Conservation (phyloP, 2,113 vertebrate genomes). For the Eudyptes chrysolophus region DNA sequence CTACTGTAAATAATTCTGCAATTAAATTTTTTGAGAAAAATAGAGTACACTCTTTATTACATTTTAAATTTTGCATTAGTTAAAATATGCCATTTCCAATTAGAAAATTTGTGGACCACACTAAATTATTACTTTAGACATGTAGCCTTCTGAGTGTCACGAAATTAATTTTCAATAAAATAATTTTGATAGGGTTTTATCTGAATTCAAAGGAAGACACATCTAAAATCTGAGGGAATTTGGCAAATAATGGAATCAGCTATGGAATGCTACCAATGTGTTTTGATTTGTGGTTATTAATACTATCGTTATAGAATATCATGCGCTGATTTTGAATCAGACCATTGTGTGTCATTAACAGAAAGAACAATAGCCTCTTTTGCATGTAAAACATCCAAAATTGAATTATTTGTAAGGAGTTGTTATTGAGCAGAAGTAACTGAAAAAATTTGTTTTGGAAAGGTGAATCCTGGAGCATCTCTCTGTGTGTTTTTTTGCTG, state of each 20-base stretch:
- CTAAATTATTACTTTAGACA: not conserved
- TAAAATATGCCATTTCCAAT: not conserved
- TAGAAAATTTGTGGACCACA: not conserved
- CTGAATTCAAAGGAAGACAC: not conserved
- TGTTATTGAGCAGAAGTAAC: not conserved
- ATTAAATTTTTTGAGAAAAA: slow-evolving; percentile 94
- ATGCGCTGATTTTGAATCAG: not conserved
- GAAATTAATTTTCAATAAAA: not conserved
- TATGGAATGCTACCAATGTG: rapidly evolving
- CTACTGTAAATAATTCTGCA: slow-evolving; percentile 90
- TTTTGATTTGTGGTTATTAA: not conserved
- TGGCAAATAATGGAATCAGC: not conserved
- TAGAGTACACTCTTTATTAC: slow-evolving; percentile 53
- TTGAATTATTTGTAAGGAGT: not conserved
- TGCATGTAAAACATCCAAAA: not conserved
- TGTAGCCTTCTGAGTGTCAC: not conserved
- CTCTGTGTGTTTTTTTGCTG: not conserved
- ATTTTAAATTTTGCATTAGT: not conserved
- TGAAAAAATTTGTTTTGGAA: not conserved
- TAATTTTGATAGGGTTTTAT: not conserved
- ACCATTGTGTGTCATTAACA: not conserved
- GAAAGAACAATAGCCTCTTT: not conserved
- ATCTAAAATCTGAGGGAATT: not conserved
- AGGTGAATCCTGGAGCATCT: not conserved
- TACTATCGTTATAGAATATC: not conserved